Percentiles rank a stretch among this genome's conserved stretches.
These are phyloP conservation scores for Orthosia gothica DNA, from an alignment of 2,888 invertebrate species.

Conservation along the genomic window DNA sequence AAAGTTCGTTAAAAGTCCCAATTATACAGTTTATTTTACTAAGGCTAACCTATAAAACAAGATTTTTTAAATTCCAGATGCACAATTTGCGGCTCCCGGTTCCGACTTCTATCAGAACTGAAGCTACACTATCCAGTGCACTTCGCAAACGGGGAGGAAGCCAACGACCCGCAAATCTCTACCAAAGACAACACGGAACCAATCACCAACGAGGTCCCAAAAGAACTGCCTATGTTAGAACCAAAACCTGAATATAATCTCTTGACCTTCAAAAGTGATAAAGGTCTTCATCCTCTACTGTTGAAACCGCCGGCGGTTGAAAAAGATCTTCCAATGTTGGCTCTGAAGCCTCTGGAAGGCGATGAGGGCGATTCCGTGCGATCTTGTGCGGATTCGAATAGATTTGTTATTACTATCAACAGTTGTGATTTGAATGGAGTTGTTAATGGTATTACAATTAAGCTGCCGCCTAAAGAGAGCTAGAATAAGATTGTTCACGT, in stretches of 20 bases:
- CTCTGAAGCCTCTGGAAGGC: conserved; percentile 30
- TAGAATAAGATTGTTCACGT: conserved; percentile 30
- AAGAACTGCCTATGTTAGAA: conserved; percentile 25
- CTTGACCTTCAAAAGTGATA: conserved; percentile 39
- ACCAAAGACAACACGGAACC: conserved; percentile 39
- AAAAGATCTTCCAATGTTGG: conserved; percentile 36
- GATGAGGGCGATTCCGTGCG: neutral
- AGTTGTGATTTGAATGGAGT: conserved; percentile 77
- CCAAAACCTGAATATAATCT: conserved; percentile 43
- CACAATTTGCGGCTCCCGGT: conserved; percentile 83
- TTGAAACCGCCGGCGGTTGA: conserved; percentile 35
- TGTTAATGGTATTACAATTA: conserved; percentile 83
- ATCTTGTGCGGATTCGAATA: conserved; percentile 55
- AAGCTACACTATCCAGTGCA: conserved; percentile 88
- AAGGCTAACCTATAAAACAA: neutral
- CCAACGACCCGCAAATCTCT: conserved; percentile 35
- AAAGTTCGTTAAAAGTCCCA: no score
- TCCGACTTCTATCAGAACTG: conserved; percentile 84
- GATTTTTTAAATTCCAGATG: conserved; percentile 77
- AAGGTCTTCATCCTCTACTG: conserved; percentile 13
- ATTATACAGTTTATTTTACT: no score
- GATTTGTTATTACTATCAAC: conserved; percentile 82
- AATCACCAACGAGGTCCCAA: neutral
- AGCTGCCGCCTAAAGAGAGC: conserved; percentile 76
- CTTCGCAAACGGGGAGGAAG: conserved; percentile 74